Percentiles rank a stretch among this genome's conserved stretches.
Conservation (phyloP, 1,140 invertebrate genomes). For the Ips nitidus region DNA sequence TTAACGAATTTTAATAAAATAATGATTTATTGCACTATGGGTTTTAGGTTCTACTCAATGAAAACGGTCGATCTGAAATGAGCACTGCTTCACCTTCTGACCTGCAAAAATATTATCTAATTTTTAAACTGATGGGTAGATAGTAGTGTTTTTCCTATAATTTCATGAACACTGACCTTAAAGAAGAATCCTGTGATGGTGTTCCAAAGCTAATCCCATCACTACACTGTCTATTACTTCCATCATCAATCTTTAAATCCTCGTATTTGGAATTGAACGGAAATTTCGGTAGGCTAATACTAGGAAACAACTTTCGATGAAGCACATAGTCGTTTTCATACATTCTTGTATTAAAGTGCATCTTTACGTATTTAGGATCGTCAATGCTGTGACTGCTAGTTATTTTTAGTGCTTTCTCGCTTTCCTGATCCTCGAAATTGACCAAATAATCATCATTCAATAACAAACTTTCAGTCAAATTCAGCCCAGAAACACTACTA, state of each 20-base stretch:
- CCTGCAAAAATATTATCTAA: slow-evolving; percentile 7
- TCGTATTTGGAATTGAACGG: neutral
- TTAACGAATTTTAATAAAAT: no score
- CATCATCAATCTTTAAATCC: neutral
- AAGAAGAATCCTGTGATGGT: slow-evolving; percentile 24
- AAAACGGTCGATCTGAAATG: neutral
- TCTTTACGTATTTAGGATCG: no score
- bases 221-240: slow-evolving; percentile 1
- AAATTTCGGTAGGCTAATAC: slow-evolving; percentile 18
- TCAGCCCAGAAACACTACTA: slow-evolving; percentile 28
- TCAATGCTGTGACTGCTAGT: slow-evolving; percentile 1
- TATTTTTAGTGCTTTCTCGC: neutral
- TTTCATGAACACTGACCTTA: slow-evolving; percentile 3
- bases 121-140: no score
- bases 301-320: neutral
- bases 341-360: neutral
- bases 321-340: slow-evolving; percentile 18
- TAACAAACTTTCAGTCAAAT: slow-evolving; percentile 21
- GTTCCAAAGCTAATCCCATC: slow-evolving; percentile 4
- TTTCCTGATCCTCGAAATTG: neutral
- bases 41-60: no score
- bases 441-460: slow-evolving; percentile 23
- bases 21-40: no score
- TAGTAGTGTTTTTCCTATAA: no score
- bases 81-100: slow-evolving; percentile 17